Evolutionary conservation across 2,888 invertebrate species (phyloP).

Genomic region (Oasisia sp.): DNA sequence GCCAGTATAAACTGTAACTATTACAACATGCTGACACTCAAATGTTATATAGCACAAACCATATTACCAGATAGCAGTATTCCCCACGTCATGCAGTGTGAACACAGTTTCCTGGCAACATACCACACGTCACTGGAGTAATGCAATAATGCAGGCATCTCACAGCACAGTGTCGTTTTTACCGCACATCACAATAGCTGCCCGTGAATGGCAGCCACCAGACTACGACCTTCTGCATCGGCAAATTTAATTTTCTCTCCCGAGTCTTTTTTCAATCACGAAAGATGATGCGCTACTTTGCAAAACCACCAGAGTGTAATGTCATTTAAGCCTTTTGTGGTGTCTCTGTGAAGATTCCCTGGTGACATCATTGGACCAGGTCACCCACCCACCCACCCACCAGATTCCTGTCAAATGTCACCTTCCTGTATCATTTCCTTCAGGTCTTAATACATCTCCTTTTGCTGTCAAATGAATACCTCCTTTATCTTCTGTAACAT

Average conservation of each 20-base stretch:
- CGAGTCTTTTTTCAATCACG: constrained; percentile 5
- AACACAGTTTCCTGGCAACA: not conserved
- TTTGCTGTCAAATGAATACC: not conserved
- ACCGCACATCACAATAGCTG: not conserved
- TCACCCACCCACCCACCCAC: not conserved
- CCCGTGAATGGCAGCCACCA: not conserved
- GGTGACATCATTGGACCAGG: not conserved
- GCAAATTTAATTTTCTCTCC: not conserved
- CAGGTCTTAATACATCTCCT: not conserved
- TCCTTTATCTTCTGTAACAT: not conserved
- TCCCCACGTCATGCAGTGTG: not conserved
- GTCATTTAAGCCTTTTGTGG: not conserved
- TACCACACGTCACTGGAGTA: not conserved
- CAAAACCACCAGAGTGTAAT: constrained; percentile 2
- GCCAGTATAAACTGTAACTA: not conserved
- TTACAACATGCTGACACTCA: not conserved
- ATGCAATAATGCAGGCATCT: not conserved
- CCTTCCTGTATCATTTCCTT: not conserved
- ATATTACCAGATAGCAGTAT: no score
- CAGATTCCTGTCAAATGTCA: not conserved
- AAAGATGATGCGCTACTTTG: not conserved
- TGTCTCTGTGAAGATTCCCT: not conserved
- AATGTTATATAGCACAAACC: no score
- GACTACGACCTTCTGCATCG: not conserved
- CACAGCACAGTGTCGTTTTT: not conserved